Evolutionary conservation across 2,113 vertebrate species (phyloP), one percentile per base, ranked within the genome.

Genomic region (Polypterus senegalus): DNA sequence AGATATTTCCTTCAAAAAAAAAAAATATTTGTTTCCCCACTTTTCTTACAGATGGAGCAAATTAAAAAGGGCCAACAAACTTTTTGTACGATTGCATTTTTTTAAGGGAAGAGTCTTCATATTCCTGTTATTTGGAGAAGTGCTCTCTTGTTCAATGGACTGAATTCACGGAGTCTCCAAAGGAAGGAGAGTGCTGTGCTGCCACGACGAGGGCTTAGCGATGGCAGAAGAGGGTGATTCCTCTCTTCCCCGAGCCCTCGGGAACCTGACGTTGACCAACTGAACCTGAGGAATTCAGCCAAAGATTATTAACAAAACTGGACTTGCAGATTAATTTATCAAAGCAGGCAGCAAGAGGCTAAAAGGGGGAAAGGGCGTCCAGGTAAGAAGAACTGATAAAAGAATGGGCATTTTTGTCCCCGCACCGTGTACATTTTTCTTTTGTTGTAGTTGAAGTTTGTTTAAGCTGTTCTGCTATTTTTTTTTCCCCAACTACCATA

Each of bases 21-120:
- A n/a, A n/a, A 10, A 43, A 5, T 57, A 43, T 44, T 3, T 1
- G 6, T 70, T 55, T 73, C n/a, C n/a, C n/a, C n/a, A n/a, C n/a
- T n/a, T 67, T 4, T 77, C 57, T 88, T 86, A 70, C 76, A 98
- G 96, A 97, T 97, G 93, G 96, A 98, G 65, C 96, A 97, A 66
- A 89, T 98, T 79, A n/a, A 98, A 98, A 79, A 84, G 96, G 71
- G 87, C 87, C 77, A 98, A 98, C 73, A 98, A 98, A 76, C 83
- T 98, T 62, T 97, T 97, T 82, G 94, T 91, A 91, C 68, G 94
- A 98, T 79, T 97, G 96, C 78, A 97, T 98, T 78, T 98, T 97
- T 76, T 80, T 98, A 80, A 91, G n/a, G 84, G 79, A 90, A 91
- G 82, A 91, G 84, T n/a, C 83, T 98, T 75, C 92, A 81, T 80